Evolutionary conservation across 2,888 invertebrate genomes (phyloP).

Genomic region (Erebia palarica): DNA sequence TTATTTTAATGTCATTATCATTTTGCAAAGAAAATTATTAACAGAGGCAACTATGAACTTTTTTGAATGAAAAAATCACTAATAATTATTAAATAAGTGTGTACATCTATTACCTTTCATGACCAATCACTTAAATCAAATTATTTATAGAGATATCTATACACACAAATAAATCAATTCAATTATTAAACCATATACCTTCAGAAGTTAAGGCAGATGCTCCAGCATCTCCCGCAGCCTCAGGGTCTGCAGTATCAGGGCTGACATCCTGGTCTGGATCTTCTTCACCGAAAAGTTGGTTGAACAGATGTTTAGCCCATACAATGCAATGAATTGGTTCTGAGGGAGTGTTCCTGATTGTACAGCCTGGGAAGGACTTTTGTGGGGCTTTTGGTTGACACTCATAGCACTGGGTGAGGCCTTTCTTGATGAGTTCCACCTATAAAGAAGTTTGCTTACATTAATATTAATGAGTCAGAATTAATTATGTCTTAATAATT

Average conservation of each 20-base stretch:
- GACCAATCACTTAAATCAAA: too few species aligned
- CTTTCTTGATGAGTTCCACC: conserved; percentile 93
- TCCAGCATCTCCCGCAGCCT: conserved; percentile 89
- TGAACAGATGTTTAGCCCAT: conserved; percentile 99
- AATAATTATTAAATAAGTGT: too few species aligned
- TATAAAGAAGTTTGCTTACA: conserved; percentile 40
- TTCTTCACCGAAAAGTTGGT: conserved; percentile 98
- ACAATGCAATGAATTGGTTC: conserved; percentile 99
- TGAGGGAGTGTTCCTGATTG: conserved; percentile 99
- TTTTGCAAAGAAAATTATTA: too few species aligned
- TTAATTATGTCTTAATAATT: neutral
- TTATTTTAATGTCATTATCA: too few species aligned
- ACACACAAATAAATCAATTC: neutral
- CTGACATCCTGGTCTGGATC: conserved; percentile 98
- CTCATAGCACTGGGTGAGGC: conserved; percentile 97
- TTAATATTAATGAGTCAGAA: neutral
- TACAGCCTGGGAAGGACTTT: conserved; percentile 98
- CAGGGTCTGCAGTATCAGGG: conserved; percentile 98
- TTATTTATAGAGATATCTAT: too few species aligned
- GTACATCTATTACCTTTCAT: too few species aligned
- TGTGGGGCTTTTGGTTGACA: conserved; percentile 95
- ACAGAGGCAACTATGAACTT: too few species aligned
- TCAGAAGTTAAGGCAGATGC: conserved; percentile 79
- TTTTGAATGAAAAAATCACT: too few species aligned
- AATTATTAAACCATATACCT: conserved; percentile 20